Base-by-base conservation (phyloP, 1,140 invertebrate species). In the Acromyrmex charruanus region DNA sequence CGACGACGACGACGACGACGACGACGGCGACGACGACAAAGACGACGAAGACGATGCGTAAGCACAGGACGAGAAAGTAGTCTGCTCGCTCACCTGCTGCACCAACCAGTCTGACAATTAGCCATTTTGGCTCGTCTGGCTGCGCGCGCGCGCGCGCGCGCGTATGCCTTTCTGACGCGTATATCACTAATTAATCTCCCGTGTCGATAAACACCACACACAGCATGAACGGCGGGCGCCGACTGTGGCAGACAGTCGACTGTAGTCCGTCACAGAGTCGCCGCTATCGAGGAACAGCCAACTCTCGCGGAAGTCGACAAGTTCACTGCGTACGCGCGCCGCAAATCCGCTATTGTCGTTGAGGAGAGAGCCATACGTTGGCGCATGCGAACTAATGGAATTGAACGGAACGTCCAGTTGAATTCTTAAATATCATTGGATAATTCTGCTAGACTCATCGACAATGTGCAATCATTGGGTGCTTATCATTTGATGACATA, bases 61-160 rank as follows among this genome's bases (percentile, higher is more conserved):
- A 35, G 31, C 31, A 35, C 31, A 35, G 0, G 31, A 35, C 5
- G 31, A 35, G 31, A 35, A 80, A 72, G 12, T 14, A 35, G 14
- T 14, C 85, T 69, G 74, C 88, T 89, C 66, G 91, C 93, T 95
- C 94, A 94, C 94, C 94, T 95, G 94, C 91, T 93, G 90, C 92
- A 93, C 92, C 92, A 93, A 91, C 91, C 86, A 89, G 89, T 90
- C 92, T 92, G 91, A 93, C 92, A 93, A 94, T 94, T 95, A 92
- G 93, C 94, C 94, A 95, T 95, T 95, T 95, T 95, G 92, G 92
- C 91, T 93, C 69, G 28, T 89, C 86, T 87, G 89, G 89, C 88
- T 90, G 88, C 75, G 55, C 9, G 39, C 18, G 55, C 59, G 55
- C 59, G 31, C 55, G 58, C 55, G 25, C 53, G 21, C 16, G 39